Evolutionary conservation across 1,140 invertebrate genomes (phyloP), one percentile per base, ranked within the genome.

Genomic region (Plectrocnemia conspersa): DNA sequence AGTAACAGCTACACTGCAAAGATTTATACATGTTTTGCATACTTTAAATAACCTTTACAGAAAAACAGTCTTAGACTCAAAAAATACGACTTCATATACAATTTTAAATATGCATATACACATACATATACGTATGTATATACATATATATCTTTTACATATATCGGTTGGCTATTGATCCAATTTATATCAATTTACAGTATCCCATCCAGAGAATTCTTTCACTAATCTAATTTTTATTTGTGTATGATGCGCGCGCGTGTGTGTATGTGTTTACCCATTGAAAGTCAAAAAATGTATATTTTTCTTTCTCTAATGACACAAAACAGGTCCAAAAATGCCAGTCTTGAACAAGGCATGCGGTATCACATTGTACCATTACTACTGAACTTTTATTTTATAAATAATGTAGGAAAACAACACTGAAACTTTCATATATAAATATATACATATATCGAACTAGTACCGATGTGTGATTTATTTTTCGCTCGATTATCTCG

Each of bases 41-140:
- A 54, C 46, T 56, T 54, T 61, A 22, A 38, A 38, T 59, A 56
- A 55, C 52, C 42, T 61, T 61, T 61, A 61, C 59, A 58, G 54
- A 58, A 61, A 61, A 61, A 57, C 59, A 61, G 59, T 61, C 59
- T 61, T 61, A 54, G 59, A 61, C 59, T 61, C 59, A 54, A 61
- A 61, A 61, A 58, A 61, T 61, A 61, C 35, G 35, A 38, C 35
- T 38, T 38, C 35, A 38, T 38, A 38, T 38, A 38, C 35, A 38
- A 7, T 38, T 38, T 7, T 9, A 9, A n/a, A 49, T 36, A 25
- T 50, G 40, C 21, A 45, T 45, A 45, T 45, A 38, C 21, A 1
- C 38, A 38, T 38, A 38, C 33, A 50, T 35, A 35, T 50, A 38
- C n/a, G n/a, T n/a, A n/a, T n/a, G n/a, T n/a, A n/a, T n/a, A n/a